These are phyloP conservation scores for Drosophila insularis DNA, from an alignment of 1,140 invertebrate genomes.

Conservation along the genomic window DNA sequence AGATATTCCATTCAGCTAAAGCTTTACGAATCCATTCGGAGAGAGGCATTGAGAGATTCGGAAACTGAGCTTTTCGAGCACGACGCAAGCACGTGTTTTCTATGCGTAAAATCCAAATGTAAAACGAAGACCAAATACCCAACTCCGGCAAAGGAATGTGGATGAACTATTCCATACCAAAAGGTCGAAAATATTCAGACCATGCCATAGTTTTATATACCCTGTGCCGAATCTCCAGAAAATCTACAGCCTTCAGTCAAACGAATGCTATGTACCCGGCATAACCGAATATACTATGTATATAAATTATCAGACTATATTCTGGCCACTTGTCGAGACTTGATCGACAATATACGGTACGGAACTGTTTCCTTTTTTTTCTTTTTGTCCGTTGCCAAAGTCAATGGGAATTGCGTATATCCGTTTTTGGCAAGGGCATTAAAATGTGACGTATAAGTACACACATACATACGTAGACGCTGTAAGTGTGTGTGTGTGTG, in stretches of 20 bases:
- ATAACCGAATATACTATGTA: no score
- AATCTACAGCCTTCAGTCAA: no score
- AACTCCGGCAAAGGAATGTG: conserved; percentile 20
- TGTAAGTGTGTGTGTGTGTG: background rate
- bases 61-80: conserved; percentile 19
- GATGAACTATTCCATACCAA: conserved; percentile 28
- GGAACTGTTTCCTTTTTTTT: no score
- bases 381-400: no score
- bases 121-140: conserved; percentile 46
- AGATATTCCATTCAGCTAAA: conserved; percentile 63
- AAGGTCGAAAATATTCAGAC: background rate
- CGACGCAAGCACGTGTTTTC: conserved; percentile 34
- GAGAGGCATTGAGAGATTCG: background rate
- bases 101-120: conserved; percentile 29
- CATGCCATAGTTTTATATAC: background rate
- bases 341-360: no score
- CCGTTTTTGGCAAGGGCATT: background rate
- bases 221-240: background rate
- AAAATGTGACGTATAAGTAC: conserved; percentile 45
- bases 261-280: no score
- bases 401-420: background rate
- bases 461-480: background rate
- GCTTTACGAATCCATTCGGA: background rate
- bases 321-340: no score
- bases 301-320: no score